phyloP scores from a whole-genome alignment of 1,140 invertebrate genomes.

The Branchinecta lindahli region DNA sequence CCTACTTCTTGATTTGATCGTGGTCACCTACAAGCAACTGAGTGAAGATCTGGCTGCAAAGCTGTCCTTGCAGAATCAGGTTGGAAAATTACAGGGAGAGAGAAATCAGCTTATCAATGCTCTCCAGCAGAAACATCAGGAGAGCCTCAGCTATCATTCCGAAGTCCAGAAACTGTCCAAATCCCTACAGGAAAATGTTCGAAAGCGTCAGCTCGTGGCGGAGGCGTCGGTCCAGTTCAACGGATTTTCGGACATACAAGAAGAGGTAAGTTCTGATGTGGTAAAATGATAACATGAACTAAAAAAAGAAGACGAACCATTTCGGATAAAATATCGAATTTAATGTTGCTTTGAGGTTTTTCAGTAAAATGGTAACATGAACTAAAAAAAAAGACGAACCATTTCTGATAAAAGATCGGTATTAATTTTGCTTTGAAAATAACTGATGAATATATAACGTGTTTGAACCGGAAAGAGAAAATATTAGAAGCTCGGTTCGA shows the following conservation, averaged over 20 bases:
- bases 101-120: constrained; percentile 55
- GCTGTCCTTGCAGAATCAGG: constrained; percentile 29
- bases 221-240: neutral
- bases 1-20: neutral
- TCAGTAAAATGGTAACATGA: too few species aligned
- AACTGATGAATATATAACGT: too few species aligned
- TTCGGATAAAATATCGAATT: too few species aligned
- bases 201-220: neutral
- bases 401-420: too few species aligned
- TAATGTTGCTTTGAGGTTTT: too few species aligned
- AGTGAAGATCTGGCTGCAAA: constrained; percentile 27
- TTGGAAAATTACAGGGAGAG: constrained; percentile 35
- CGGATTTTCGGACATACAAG: neutral
- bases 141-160: constrained; percentile 59
- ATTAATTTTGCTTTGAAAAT: too few species aligned
- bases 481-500: too few species aligned
- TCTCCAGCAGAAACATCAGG: constrained; percentile 61
- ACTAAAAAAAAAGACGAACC: too few species aligned
- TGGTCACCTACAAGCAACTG: neutral
- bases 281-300: too few species aligned
- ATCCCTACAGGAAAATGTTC: neutral
- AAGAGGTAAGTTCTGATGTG: neutral
- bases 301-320: too few species aligned
- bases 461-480: too few species aligned
- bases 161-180: constrained; percentile 60